Base-by-base conservation (phyloP, 2,113 vertebrate species). In the Gnathonemus echidnorhynchus region DNA sequence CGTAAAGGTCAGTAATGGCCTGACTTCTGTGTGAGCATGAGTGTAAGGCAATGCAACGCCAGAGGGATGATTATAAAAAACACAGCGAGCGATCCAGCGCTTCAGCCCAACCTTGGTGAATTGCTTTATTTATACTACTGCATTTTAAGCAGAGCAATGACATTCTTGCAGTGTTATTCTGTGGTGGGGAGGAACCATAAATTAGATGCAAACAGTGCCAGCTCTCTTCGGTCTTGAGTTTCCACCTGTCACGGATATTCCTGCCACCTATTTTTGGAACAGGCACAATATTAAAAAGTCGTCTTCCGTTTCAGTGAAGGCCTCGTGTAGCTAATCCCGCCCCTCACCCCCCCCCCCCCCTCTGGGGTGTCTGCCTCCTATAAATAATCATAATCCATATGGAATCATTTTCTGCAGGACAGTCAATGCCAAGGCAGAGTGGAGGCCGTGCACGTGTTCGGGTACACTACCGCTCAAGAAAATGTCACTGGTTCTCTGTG, bases 201-300 rank as follows among this genome's bases (percentile, higher is more conserved):
- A 11, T 56, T 27, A 83, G 48, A 52, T 35, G 10, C 49, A 56
- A 52, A 24, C 5, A 13, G 48, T 39, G 70, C 35, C 21, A 27
- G 35, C 35, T 52, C 42, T 56, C 52, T 27, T 89, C 48, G 0
- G 46, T 83, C 27, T 83, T n/a, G 17, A 58, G 11, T 27, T 10
- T 80, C 46, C 45, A 35, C 48, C 31, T 53, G 48, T 17, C 66
- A 10, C 5, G 5, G 17, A 87, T 87, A 42, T 87, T 89, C 42
- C 87, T 52, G 52, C 46, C 9, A 31, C 39, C 89, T 89, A 89
- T 89, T 89, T 85, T 89, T 42, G 52, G 89, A 89, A 53, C 19
- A 42, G 49, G 50, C n/a, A n/a, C 80, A 89, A 89, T 86, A 80
- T 58, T 84, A 89, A 89, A n/a, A 89, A 85, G 52, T 84, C 39